Percentiles rank a stretch among this genome's conserved stretches.
Evolutionary conservation across 2,113 vertebrate species (phyloP).

Genomic region (Eptesicus fuscus): DNA sequence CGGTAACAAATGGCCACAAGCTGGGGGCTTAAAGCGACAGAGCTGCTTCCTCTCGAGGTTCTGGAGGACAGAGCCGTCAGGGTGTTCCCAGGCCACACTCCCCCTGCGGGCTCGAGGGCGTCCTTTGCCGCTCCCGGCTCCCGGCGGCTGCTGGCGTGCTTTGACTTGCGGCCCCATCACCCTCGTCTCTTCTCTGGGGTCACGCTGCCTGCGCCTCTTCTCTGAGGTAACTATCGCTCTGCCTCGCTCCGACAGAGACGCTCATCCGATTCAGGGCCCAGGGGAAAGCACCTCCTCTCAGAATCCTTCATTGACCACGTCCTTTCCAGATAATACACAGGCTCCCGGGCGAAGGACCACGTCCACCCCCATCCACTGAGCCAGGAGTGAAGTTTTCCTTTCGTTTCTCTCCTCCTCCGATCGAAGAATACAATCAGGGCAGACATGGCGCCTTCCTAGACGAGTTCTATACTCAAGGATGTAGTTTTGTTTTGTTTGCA

Average conservation of each 20-base stretch:
- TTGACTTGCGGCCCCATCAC: neutral
- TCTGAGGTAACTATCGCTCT: neutral
- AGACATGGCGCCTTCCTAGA: neutral
- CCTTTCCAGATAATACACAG: neutral
- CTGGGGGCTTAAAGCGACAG: neutral
- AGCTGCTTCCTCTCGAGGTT: neutral
- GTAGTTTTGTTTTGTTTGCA: constrained; percentile 14
- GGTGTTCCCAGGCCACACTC: neutral
- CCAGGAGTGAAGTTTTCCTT: neutral
- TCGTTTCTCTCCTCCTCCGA: neutral
- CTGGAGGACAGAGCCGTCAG: neutral
- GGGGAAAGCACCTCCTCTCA: neutral
- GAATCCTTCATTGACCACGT: neutral
- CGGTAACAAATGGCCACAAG: neutral
- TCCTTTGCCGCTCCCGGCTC: no score
- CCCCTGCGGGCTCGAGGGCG: neutral
- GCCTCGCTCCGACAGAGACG: neutral
- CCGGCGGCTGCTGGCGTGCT: neutral
- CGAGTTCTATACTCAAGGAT: neutral
- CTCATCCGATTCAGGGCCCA: neutral
- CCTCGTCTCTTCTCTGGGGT: neutral
- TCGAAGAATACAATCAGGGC: neutral
- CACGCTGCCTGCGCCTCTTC: neutral
- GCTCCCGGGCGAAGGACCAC: neutral
- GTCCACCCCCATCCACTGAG: neutral